Percentiles rank a stretch among this genome's conserved stretches.
phyloP scores from a whole-genome alignment of 2,113 vertebrate genomes.

The Holacanthus passer region DNA sequence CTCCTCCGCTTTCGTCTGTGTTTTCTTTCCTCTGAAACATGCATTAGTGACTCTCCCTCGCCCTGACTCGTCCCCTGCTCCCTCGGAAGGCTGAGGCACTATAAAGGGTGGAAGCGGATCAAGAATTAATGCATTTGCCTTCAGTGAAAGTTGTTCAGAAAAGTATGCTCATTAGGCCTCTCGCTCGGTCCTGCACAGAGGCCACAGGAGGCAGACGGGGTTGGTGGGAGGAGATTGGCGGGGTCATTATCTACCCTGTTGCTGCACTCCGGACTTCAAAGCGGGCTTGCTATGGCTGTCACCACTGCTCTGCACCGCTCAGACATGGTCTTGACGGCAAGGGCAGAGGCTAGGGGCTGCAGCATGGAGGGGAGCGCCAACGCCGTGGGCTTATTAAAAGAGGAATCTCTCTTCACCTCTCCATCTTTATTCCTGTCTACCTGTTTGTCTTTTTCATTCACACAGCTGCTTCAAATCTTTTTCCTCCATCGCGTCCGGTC shows the following conservation, averaged over 20 bases:
- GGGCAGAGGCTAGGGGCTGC: constrained; percentile 48
- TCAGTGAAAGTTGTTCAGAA: constrained; percentile 64
- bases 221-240: constrained; percentile 54
- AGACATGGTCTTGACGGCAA: constrained; percentile 69
- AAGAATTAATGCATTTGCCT: constrained; percentile 66
- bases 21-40: constrained; percentile 34
- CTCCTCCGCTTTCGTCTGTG: constrained; percentile 20
- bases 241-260: constrained; percentile 70
- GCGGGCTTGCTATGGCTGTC: constrained; percentile 60
- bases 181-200: constrained; percentile 29
- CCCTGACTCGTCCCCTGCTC: constrained; percentile 49
- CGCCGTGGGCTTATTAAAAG: constrained; percentile 65
- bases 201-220: constrained; percentile 48
- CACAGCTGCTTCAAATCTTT: background rate
- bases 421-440: constrained; percentile 10
- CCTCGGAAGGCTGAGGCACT: constrained; percentile 39
- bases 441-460: constrained; percentile 21
- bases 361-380: constrained; percentile 9
- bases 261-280: constrained; percentile 70
- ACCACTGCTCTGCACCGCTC: constrained; percentile 30
- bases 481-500: background rate
- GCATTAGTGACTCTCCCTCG: constrained; percentile 53
- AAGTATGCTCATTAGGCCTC: constrained; percentile 74
- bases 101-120: constrained; percentile 50
- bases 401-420: constrained; percentile 16